Evolutionary conservation across 2,797 vertebrate genomes (phyloP), one percentile per base, ranked within the genome.

Genomic region (Pangasius mekongensis): DNA sequence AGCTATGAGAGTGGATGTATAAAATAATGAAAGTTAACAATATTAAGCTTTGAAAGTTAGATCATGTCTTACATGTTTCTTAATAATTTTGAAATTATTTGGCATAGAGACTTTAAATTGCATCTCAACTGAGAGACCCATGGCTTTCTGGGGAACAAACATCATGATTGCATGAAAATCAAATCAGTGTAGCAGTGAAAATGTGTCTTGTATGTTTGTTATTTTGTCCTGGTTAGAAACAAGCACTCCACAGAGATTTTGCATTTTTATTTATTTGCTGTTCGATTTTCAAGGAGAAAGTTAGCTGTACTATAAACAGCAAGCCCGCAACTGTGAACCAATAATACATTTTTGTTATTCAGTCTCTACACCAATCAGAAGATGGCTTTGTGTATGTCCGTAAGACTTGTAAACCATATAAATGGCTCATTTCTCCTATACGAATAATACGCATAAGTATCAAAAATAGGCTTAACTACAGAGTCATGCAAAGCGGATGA

Each of bases 11-110:
- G 24, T 36, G 30, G 16, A 20, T 56, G 33, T 81, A 18, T 56
- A 30, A 56, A 78, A 20, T 33, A 60, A 81, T 81, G 54, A 58
- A 58, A 81, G n/a, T 58, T 80, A 33, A 80, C 18, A 33, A 58
- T 33, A 24, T 58, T 36, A 58, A 56, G 33, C 33, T 9, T 39
- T 0, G 9, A 36, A 80, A 36, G 4, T 58, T 8, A 58, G 30
- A 36, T 58, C 30, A 58, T 5, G 9, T 58, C 18, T 36, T 36
- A 58, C 30, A 5, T 80, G 11, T 22, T 56, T 1, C n/a, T 54
- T 56, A 52, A 13, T 49, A 5, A 43, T 73, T 73, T 43, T 3
- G 20, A 43, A n/a, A 52, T 77, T 4, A 74, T 74, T 47, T 74
- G 74, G 47, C 13, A 0, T 52, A 20, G 16, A 56, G 76, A 54